A percentile compares a stretch with the other conserved stretches of the same genome.
phyloP scores from a whole-genome alignment of 2,888 invertebrate genomes.

The Calliopum simillimum region DNA sequence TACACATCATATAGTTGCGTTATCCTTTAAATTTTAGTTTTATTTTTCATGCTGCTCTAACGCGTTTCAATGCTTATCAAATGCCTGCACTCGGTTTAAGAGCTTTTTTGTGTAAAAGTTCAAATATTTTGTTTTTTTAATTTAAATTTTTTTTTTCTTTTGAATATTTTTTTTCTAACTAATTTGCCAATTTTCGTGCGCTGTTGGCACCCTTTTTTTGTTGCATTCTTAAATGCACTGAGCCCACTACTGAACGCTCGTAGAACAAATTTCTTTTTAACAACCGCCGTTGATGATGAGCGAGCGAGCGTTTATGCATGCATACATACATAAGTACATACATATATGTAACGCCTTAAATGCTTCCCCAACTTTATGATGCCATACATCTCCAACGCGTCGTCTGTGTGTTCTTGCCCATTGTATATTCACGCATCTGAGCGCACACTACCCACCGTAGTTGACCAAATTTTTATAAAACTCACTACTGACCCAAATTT shows the following conservation, averaged over 20 bases:
- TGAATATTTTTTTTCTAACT: not conserved
- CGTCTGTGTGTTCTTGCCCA: conserved; percentile 6
- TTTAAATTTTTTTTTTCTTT: conserved; percentile 10
- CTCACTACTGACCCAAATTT: conserved; percentile 63
- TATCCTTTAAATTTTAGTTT: conserved; percentile 21
- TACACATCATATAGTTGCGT: not conserved
- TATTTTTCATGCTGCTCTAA: too few relatives aligned
- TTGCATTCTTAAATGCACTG: conserved; percentile 61
- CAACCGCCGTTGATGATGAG: conserved; percentile 27
- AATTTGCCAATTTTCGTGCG: conserved; percentile 33
- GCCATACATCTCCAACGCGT: too few relatives aligned
- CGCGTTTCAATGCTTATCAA: conserved; percentile 29
- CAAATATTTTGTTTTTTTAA: conserved; percentile 26
- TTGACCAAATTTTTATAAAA: conserved; percentile 33
- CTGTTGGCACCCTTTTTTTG: conserved; percentile 45
- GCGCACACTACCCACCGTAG: conserved; percentile 6
- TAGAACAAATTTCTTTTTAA: conserved; percentile 40
- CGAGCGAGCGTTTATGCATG: not conserved
- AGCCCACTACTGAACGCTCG: conserved; percentile 42
- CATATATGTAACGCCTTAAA: too few relatives aligned
- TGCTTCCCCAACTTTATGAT: too few relatives aligned
- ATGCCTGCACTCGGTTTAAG: conserved; percentile 14
- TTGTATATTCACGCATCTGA: conserved; percentile 11
- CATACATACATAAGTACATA: too few relatives aligned
- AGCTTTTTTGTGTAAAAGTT: conserved; percentile 34